These are phyloP conservation scores for Echinarachnius parma DNA, from an alignment of 53 echinoderm and acorn worm genomes.

Conservation along the genomic window DNA sequence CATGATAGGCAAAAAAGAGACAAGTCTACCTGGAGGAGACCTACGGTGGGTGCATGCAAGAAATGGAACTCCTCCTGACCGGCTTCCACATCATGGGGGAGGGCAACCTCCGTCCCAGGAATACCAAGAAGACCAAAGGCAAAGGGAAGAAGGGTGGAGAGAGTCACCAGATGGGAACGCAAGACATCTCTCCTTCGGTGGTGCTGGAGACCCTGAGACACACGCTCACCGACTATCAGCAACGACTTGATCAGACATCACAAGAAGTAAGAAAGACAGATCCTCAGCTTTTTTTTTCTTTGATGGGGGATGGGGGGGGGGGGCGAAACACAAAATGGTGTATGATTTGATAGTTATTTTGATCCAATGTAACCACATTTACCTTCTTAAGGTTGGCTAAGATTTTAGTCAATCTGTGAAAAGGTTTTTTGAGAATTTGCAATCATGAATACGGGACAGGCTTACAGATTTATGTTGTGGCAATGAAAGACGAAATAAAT, in stretches of 20 bases:
- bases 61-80: slow-evolving; percentile 80
- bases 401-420: no score
- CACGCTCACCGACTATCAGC: slow-evolving; percentile 80
- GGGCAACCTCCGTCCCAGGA: slow-evolving; percentile 36
- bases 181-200: slow-evolving; percentile 57
- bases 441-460: no score
- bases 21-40: slow-evolving; percentile 91
- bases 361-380: no score
- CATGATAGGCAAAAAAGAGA: slow-evolving; percentile 80
- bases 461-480: no score
- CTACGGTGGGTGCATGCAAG: slow-evolving; percentile 96
- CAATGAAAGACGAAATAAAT: no score
- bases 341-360: no score
- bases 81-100: slow-evolving; percentile 65
- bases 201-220: slow-evolving; percentile 88
- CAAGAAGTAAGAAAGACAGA: slow-evolving; percentile 71
- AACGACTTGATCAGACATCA: slow-evolving; percentile 62
- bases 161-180: neutral
- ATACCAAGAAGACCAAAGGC: slow-evolving; percentile 19
- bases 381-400: no score
- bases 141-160: slow-evolving; percentile 39
- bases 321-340: no score
- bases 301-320: no score
- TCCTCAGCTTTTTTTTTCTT: no score
- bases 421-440: no score